Evolutionary conservation across 2,888 invertebrate species (phyloP).

Genomic region (Tipula helvola): DNA sequence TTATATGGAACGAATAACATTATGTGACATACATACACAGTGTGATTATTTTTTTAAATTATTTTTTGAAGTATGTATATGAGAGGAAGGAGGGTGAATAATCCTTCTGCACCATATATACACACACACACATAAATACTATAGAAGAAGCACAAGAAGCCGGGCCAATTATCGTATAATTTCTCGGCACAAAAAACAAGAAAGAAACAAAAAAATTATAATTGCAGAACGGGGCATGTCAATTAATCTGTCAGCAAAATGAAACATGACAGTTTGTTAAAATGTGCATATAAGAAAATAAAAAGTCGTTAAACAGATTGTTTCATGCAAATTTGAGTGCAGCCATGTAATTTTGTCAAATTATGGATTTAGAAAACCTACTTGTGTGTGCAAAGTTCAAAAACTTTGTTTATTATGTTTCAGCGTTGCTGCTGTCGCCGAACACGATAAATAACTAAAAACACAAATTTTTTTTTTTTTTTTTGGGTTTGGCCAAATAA

Average conservation of each 20-base stretch:
- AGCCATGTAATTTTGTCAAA: background rate
- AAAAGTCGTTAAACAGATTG: background rate
- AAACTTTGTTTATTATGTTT: background rate
- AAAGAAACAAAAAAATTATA: background rate
- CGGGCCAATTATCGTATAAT: background rate
- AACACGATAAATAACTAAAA: background rate
- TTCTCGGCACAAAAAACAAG: background rate
- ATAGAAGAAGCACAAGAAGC: background rate
- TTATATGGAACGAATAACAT: background rate
- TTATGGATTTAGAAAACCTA: background rate
- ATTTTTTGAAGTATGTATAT: background rate
- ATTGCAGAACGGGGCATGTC: background rate
- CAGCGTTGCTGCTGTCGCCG: background rate
- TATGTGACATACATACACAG: background rate
- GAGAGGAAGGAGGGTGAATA: background rate
- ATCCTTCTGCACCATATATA: background rate
- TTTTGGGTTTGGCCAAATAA: background rate
- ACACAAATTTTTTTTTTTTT: background rate
- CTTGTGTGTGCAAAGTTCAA: background rate
- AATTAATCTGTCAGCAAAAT: background rate
- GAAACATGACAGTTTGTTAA: background rate
- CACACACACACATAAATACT: no score
- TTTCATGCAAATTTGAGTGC: background rate
- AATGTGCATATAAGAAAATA: background rate
- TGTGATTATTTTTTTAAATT: background rate